phyloP scores from a whole-genome alignment of 2,797 vertebrate species.

The Carapus acus region DNA sequence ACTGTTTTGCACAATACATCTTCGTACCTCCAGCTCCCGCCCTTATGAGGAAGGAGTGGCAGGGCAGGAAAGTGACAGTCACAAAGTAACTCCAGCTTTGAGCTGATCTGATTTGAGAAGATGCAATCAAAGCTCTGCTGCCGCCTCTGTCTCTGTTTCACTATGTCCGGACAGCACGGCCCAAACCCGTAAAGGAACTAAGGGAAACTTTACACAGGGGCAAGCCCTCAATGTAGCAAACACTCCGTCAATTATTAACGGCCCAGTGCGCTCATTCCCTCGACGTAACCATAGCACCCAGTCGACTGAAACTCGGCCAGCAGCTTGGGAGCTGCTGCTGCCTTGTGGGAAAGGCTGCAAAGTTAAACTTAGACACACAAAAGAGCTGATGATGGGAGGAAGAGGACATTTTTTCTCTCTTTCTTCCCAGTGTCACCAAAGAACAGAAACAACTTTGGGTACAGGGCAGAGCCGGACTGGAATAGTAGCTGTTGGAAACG shows the following conservation, averaged over 20 bases:
- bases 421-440: background rate
- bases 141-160: background rate
- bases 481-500: background rate
- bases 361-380: slow-evolving; percentile 24
- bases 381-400: slow-evolving; percentile 27
- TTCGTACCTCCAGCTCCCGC: background rate
- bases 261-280: slow-evolving; percentile 64
- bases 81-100: slow-evolving; percentile 10
- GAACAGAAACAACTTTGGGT: slow-evolving; percentile 14
- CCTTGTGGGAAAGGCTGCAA: slow-evolving; percentile 44
- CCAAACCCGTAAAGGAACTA: slow-evolving; percentile 40
- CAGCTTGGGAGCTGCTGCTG: slow-evolving; percentile 43
- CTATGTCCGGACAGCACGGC: slow-evolving; percentile 14
- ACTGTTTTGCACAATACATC: too few species aligned
- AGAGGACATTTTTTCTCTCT: slow-evolving; percentile 34
- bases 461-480: background rate
- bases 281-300: slow-evolving; percentile 62
- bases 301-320: slow-evolving; percentile 53
- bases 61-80: slow-evolving; percentile 4
- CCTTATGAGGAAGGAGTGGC: background rate
- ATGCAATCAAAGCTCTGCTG: slow-evolving; percentile 23
- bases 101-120: slow-evolving; percentile 13
- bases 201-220: slow-evolving; percentile 49
- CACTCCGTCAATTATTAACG: slow-evolving; percentile 74
- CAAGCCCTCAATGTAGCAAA: slow-evolving; percentile 52